Percentiles rank a stretch among this genome's conserved stretches.
Conservation (phyloP, 1,140 invertebrate genomes). For the Lycorma delicatula region DNA sequence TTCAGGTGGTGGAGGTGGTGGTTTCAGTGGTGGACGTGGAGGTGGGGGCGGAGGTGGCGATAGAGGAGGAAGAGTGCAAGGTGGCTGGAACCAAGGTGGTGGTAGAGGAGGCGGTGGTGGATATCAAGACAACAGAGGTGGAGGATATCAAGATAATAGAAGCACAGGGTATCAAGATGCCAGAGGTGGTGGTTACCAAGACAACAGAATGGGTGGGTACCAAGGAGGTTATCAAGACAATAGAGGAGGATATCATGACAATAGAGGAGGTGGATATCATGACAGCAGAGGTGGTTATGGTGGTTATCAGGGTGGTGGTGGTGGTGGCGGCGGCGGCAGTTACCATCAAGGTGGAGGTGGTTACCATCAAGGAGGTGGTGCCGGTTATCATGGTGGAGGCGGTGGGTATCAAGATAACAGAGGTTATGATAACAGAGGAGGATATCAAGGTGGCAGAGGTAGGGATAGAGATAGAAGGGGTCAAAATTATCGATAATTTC, state of each 20-base stretch:
- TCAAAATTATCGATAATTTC: too few relatives aligned
- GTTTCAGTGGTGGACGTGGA: slow-evolving; percentile 3
- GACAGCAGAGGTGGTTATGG: slow-evolving; percentile 14
- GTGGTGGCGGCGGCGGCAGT: too few relatives aligned
- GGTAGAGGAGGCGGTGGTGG: slow-evolving; percentile 14
- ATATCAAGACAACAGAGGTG: slow-evolving; percentile 18
- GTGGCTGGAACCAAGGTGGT: slow-evolving; percentile 15
- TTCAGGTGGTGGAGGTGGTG: slow-evolving; percentile 15
- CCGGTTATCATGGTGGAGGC: too few relatives aligned
- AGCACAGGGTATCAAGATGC: slow-evolving; percentile 3
- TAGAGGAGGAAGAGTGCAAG: slow-evolving; percentile 3
- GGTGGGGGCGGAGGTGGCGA: slow-evolving; percentile 8
- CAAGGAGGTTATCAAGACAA: slow-evolving; percentile 8
- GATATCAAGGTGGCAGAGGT: too few relatives aligned
- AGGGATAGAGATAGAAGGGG: too few relatives aligned
- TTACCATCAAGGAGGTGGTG: too few relatives aligned
- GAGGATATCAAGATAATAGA: slow-evolving; percentile 11
- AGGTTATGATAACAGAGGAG: too few relatives aligned
- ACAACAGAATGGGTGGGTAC: slow-evolving; percentile 13
- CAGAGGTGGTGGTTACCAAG: slow-evolving; percentile 9
- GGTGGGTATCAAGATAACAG: too few relatives aligned
- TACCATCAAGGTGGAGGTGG: too few relatives aligned
- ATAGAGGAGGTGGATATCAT: slow-evolving; percentile 6
- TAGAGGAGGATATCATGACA: slow-evolving; percentile 7
- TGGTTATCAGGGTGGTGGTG: too few relatives aligned